Evolutionary conservation across 2,888 invertebrate species (phyloP), one percentile per base, ranked within the genome.

Genomic region (Mactromeris polynyma): DNA sequence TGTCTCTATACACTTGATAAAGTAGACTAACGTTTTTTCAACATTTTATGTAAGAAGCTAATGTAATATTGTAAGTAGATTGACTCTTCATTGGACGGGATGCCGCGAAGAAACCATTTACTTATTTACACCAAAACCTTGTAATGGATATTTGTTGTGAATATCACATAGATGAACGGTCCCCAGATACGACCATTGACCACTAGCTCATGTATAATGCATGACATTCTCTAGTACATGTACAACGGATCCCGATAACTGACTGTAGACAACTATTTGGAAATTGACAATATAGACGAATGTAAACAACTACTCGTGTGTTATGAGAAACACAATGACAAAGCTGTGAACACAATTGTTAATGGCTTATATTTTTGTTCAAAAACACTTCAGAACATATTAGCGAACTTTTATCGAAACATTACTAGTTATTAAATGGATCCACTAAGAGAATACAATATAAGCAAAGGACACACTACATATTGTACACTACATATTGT

Each of bases 201-300:
- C 73, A 73, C n/a, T 73, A 14, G 31, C 73, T 73, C 73, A 73
- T 73, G 73, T 73, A 73, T 73, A 73, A 73, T 73, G 33, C 73
- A 73, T 26, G 58, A n/a, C 58, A 26, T 26, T n/a, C 26, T 7
- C 9, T 64, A 64, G n/a, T 64, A 64, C 58, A 26, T 26, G 58
- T n/a, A 26, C n/a, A 64, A 64, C 58, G 0, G 0, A 26, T 26
- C 58, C 26, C 58, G n/a, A 64, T 64, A 11, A 64, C 26, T 21
- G n/a, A 26, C 58, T n/a, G n/a, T n/a, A n/a, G n/a, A n/a, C n/a
- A 51, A 51, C 51, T 19, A 6, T 64, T 64, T 64, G 58, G 26
- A 64, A 64, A 26, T 26, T 26, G 58, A 64, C 26, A 64, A 2
- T 26, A 26, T 64, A 64, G n/a, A 26, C 26, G 58, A 26, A n/a